Conservation (phyloP, 1,140 invertebrate genomes). For the Drosophila ogumai region DNA sequence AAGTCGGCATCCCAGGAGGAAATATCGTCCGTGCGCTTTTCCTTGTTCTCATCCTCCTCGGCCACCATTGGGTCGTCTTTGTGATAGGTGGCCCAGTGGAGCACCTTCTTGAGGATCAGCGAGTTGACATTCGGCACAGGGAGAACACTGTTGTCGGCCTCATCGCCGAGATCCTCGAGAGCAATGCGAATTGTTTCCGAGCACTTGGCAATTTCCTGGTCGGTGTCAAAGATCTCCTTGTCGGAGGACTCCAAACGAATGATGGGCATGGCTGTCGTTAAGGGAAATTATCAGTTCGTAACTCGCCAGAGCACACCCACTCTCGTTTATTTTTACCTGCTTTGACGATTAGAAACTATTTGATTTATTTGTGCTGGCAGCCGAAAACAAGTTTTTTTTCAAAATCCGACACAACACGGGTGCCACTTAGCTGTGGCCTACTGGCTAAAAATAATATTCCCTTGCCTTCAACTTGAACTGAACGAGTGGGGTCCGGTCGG, state of each 20-base stretch:
- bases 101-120: conserved; percentile 98
- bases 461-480: conserved; percentile 61
- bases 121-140: conserved; percentile 99
- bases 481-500: conserved; percentile 10
- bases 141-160: conserved; percentile 96
- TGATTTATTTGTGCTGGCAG: conserved; percentile 47
- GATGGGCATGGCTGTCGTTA: conserved; percentile 89
- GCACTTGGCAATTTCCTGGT: conserved; percentile 98
- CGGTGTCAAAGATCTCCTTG: conserved; percentile 97
- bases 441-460: conserved; percentile 55
- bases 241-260: conserved; percentile 96
- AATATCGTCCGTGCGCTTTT: conserved; percentile 99
- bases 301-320: conserved; percentile 10
- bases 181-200: conserved; percentile 99
- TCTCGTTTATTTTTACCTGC: conserved; percentile 17
- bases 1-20: conserved; percentile 99
- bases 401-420: conserved; percentile 29
- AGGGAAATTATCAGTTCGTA: neutral
- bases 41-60: conserved; percentile 99
- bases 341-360: conserved; percentile 9
- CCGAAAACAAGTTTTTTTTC: conserved; percentile 24
- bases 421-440: conserved; percentile 54
- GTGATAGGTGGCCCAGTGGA: conserved; percentile 97
- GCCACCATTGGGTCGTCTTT: conserved; percentile 96
- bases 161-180: conserved; percentile 98